These are phyloP conservation scores for Laspeyria flexula DNA, from an alignment of 2,888 invertebrate genomes.

Conservation along the genomic window DNA sequence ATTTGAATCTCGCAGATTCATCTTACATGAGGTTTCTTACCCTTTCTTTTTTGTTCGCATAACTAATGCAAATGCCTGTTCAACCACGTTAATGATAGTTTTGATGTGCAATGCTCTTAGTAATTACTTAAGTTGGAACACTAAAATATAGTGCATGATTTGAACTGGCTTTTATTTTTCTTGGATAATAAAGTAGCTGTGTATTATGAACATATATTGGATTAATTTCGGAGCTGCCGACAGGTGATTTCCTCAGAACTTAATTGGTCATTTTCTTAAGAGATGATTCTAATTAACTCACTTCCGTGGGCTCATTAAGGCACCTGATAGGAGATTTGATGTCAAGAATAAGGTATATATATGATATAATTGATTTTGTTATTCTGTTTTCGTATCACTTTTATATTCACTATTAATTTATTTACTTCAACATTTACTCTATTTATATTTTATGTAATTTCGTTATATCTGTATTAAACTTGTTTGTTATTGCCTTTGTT, in stretches of 20 bases:
- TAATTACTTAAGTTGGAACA: slow-evolving; percentile 7
- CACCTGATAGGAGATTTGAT: slow-evolving; percentile 15
- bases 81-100: slow-evolving; percentile 55
- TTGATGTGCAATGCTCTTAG: slow-evolving; percentile 38
- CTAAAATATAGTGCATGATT: slow-evolving; percentile 2
- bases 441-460: no score
- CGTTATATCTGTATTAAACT: no score
- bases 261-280: slow-evolving; percentile 33
- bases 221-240: slow-evolving; percentile 13
- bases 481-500: no score
- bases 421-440: no score
- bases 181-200: slow-evolving; percentile 22
- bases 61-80: slow-evolving; percentile 61
- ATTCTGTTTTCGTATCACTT: not conserved
- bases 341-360: slow-evolving; percentile 9
- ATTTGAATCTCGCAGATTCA: slow-evolving; percentile 62
- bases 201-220: slow-evolving; percentile 5
- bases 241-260: slow-evolving; percentile 25
- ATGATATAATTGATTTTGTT: slow-evolving; percentile 1
- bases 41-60: slow-evolving; percentile 60
- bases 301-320: slow-evolving; percentile 28
- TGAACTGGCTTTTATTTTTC: not conserved
- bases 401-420: not conserved
- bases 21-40: slow-evolving; percentile 49
- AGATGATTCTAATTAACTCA: slow-evolving; percentile 29